A percentile compares a stretch with the other conserved stretches of the same genome.
phyloP scores from a whole-genome alignment of 2,797 vertebrate species.

The Karalla daura region DNA sequence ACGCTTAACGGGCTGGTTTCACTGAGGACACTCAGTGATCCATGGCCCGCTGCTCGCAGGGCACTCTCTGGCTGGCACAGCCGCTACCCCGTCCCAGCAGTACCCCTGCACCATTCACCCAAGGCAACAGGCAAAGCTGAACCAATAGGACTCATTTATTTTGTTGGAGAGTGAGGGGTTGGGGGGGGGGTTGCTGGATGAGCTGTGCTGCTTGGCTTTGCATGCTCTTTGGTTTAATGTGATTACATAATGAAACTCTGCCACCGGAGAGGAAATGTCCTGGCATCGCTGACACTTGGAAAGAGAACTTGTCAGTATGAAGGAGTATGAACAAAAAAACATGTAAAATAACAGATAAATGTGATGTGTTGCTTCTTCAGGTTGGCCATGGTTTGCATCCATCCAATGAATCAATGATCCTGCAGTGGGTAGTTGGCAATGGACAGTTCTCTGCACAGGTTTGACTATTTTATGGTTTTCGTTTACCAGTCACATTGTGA shows the following conservation, averaged over 20 bases:
- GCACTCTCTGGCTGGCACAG: conserved; percentile 54
- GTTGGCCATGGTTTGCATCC: conserved; percentile 89
- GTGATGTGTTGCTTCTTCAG: conserved; percentile 70
- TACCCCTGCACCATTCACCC: conserved; percentile 48
- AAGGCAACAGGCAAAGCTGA: conserved; percentile 60
- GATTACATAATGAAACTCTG: conserved; percentile 53
- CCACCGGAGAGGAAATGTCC: conserved; percentile 43
- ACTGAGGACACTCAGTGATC: conserved; percentile 58
- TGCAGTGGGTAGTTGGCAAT: conserved; percentile 81
- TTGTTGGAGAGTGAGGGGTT: conserved; percentile 14
- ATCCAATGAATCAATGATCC: conserved; percentile 89
- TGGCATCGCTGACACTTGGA: conserved; percentile 57
- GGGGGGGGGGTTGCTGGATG: conserved; percentile 37
- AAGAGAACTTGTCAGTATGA: conserved; percentile 48
- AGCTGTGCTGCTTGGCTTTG: conserved; percentile 32
- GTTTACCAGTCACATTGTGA: not conserved
- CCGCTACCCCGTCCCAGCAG: conserved; percentile 33
- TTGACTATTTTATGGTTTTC: conserved; percentile 29
- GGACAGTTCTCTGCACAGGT: conserved; percentile 84
- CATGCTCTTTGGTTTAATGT: conserved; percentile 59
- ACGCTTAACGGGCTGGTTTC: conserved; percentile 69
- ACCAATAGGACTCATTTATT: conserved; percentile 53
- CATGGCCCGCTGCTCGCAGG: conserved; percentile 56
- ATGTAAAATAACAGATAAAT: not conserved
- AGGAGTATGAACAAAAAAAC: conserved; percentile 25